phyloP scores from a whole-genome alignment of 1,140 invertebrate species.

The Ceratina australensis region DNA sequence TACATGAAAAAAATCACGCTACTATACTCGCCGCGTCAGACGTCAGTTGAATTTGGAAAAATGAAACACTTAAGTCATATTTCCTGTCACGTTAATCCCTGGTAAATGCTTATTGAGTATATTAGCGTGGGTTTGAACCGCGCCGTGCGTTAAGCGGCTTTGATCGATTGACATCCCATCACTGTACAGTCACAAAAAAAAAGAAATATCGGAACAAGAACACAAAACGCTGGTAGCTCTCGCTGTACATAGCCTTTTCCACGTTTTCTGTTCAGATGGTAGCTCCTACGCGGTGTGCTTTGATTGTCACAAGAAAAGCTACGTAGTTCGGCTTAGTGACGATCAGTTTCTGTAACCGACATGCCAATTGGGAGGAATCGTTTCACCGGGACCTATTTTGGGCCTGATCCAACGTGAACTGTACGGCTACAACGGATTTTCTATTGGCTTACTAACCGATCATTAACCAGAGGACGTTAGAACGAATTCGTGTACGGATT shows the following conservation, averaged over 20 bases:
- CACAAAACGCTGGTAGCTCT: conserved; percentile 63
- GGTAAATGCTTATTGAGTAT: background rate
- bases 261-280: conserved; percentile 77
- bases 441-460: conserved; percentile 62
- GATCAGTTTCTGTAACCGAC: conserved; percentile 73
- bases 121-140: conserved; percentile 29
- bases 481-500: conserved; percentile 39
- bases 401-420: conserved; percentile 53
- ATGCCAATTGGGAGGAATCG: conserved; percentile 62
- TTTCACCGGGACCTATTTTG: conserved; percentile 57
- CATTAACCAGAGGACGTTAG: conserved; percentile 54
- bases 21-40: background rate
- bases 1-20: conserved; percentile 25
- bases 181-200: conserved; percentile 29
- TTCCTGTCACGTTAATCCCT: background rate
- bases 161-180: conserved; percentile 29
- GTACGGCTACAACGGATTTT: conserved; percentile 58
- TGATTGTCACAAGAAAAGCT: conserved; percentile 78
- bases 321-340: conserved; percentile 77
- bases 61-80: background rate
- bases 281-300: conserved; percentile 76
- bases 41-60: background rate
- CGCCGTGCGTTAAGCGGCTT: conserved; percentile 15
- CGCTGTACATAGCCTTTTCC: conserved; percentile 74
- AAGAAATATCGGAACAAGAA: conserved; percentile 24